Conservation (phyloP, 2,797 vertebrate genomes). For the Spondyliosoma cantharus region DNA sequence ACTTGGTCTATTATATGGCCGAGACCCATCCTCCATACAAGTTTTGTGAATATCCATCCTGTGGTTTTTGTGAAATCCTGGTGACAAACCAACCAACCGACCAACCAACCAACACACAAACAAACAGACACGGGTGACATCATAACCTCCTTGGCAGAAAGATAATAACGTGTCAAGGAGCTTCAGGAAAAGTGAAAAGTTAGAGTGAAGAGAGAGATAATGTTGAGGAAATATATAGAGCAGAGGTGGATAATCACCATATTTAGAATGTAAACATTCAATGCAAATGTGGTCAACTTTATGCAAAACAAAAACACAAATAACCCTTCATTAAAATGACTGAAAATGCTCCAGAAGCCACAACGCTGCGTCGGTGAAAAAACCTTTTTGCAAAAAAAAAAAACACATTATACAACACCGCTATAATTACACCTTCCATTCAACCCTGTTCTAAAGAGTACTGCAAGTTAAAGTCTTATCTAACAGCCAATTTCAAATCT, state of each 20-base stretch:
- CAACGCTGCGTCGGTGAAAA: not conserved
- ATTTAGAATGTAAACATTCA: not conserved
- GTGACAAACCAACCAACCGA: too few relatives aligned
- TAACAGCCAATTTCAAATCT: conserved; percentile 12
- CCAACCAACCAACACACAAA: too few relatives aligned
- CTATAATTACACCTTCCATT: not conserved
- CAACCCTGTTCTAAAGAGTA: not conserved
- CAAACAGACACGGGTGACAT: too few relatives aligned
- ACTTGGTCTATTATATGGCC: too few relatives aligned
- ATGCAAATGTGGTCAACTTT: conserved; percentile 2
- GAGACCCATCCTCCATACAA: too few relatives aligned
- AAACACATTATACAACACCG: not conserved
- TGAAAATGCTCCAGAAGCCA: not conserved
- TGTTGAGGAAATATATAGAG: not conserved
- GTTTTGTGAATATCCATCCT: too few relatives aligned
- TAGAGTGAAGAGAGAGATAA: not conserved
- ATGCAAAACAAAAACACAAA: conserved; percentile 1
- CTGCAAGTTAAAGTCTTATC: conserved; percentile 8
- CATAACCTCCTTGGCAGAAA: too few relatives aligned
- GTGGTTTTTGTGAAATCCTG: too few relatives aligned
- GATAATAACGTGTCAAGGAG: not conserved
- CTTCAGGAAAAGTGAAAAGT: not conserved
- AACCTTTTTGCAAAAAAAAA: not conserved
- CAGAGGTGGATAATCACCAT: not conserved
- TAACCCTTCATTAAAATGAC: not conserved